Base-by-base conservation (phyloP, 2,113 vertebrate species). In the Oreocharis arfaki region DNA sequence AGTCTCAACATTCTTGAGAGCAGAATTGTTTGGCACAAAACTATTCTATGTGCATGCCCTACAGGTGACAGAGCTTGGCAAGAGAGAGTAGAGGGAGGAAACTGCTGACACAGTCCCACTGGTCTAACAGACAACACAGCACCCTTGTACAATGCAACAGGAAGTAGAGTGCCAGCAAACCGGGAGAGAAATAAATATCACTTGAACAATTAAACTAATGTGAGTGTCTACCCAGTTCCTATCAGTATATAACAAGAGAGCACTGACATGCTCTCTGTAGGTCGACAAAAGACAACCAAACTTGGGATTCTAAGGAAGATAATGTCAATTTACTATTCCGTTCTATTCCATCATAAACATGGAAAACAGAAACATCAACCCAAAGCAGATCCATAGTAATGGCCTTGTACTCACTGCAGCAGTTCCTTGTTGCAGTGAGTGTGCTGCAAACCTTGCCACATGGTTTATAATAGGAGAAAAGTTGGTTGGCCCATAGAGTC, bases 391-490 rank as follows among this genome's bases (percentile, higher is more conserved):
- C 8, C 70, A 27, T 9, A 42, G 21, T 37, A 14, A 59, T 63
- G 39, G 32, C 13, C 16, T 5, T 5, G 32, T 53, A 95, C 98
- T 98, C 88, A 99, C 99, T 68, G 98, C 96, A 47, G 99, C 98
- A 11, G 42, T 97, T 92, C 97, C 96, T 84, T 97, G 96, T 57
- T 99, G 98, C 2, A 98, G 96, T 0, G 97, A 97, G 20, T 94
- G 63, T 1, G 98, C 69, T 37, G 99, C 99, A 89, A 99, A 98
- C 55, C 97, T 97, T 14, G 98, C 98, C 41, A 99, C 98, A 0
- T 99, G 99, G 91, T 98, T 99, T 95, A 99, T 99, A 95, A 99
- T 98, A 47, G 99, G 99, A 35, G 99, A 99, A 96, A 99, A 99
- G 96, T 99, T 99, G 79, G 99, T 99, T 39, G 99, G 99, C 18